Evolutionary conservation across 2,797 vertebrate species (phyloP).

Genomic region (Rhabdomys pumilio): DNA sequence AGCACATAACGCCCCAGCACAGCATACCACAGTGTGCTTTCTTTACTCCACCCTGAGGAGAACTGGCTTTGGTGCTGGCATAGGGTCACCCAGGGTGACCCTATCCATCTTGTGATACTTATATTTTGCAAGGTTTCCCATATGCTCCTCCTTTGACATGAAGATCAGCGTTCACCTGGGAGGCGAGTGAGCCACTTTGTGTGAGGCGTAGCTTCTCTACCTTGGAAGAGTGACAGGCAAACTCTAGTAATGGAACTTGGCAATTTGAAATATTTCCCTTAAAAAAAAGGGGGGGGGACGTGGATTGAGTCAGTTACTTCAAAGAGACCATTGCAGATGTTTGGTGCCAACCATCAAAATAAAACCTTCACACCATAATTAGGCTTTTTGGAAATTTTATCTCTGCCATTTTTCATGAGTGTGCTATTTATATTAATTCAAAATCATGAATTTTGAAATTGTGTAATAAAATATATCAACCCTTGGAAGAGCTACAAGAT

Average conservation of each 20-base stretch:
- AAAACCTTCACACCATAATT: constrained; percentile 4
- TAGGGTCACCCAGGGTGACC: no score
- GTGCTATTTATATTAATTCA: constrained; percentile 42
- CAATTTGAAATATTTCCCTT: constrained; percentile 34
- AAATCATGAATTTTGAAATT: constrained; percentile 5
- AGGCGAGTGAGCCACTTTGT: not conserved
- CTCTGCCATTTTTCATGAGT: not conserved
- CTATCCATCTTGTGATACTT: not conserved
- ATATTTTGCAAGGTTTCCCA: not conserved
- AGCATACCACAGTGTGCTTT: not conserved
- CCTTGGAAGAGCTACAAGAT: constrained; percentile 44
- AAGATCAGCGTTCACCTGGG: not conserved
- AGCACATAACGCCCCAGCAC: not conserved
- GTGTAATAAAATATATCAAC: not conserved
- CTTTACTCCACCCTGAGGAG: not conserved
- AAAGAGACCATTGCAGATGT: constrained; percentile 21
- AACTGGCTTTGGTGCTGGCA: not conserved
- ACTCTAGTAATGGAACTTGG: not conserved
- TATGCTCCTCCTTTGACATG: not conserved
- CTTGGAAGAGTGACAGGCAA: constrained; percentile 37
- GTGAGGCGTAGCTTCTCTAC: not conserved
- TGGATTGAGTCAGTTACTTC: not conserved
- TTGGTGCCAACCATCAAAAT: constrained; percentile 28
- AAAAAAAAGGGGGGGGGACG: not conserved
- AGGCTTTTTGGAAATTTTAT: constrained; percentile 59